These are phyloP conservation scores for Ypsolopha sequella DNA, from an alignment of 2,888 invertebrate species.

Conservation along the genomic window DNA sequence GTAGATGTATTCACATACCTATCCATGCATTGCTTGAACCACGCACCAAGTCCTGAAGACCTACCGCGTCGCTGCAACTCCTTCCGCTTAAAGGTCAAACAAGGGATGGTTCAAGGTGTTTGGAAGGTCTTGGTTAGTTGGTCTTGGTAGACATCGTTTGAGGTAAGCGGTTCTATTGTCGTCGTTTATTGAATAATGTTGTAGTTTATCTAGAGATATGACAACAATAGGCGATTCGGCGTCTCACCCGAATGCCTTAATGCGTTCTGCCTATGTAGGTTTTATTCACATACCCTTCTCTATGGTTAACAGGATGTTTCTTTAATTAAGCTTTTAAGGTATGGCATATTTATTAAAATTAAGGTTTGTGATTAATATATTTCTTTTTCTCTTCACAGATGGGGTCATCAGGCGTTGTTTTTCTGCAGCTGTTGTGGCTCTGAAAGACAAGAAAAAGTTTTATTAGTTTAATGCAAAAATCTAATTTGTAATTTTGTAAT, in stretches of 20 bases:
- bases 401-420: too few relatives aligned
- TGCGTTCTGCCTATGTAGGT: conserved; percentile 47
- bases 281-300: conserved; percentile 45
- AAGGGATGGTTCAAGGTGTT: neutral
- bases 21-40: conserved; percentile 13
- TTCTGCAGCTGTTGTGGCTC: too few relatives aligned
- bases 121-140: conserved; percentile 21
- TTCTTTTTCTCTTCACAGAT: neutral
- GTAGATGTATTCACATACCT: conserved; percentile 41
- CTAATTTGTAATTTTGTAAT: too few relatives aligned
- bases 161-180: conserved; percentile 60
- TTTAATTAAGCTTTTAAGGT: conserved; percentile 11
- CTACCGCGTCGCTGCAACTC: conserved; percentile 11
- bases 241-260: conserved; percentile 57
- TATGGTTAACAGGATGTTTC: conserved; percentile 42
- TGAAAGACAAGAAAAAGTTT: too few relatives aligned
- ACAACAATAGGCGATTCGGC: conserved; percentile 45
- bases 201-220: conserved; percentile 66
- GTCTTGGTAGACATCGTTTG: conserved; percentile 31
- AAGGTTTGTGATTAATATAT: too few relatives aligned
- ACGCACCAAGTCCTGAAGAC: conserved; percentile 20
- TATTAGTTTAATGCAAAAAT: too few relatives aligned
- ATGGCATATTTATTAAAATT: too few relatives aligned
- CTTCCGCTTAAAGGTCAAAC: too few relatives aligned
- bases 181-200: conserved; percentile 58